Conservation (phyloP, 2,888 invertebrate species). For the Tuberolachnus salignus region DNA sequence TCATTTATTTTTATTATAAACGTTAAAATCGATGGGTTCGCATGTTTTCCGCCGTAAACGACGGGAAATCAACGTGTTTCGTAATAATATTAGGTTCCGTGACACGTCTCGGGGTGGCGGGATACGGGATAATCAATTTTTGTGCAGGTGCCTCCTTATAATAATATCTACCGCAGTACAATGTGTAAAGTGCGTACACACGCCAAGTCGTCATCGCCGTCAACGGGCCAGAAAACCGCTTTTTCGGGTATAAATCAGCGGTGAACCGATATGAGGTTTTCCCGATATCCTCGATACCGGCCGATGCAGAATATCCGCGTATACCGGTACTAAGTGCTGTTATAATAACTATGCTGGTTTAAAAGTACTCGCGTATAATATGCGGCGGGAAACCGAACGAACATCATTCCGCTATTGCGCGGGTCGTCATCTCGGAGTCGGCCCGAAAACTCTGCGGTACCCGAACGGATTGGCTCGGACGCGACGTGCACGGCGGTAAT, state of each 20-base stretch:
- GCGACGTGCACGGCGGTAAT: background rate
- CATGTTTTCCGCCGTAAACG: constrained; percentile 28
- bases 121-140: constrained; percentile 16
- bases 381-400: no score
- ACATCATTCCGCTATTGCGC: no score
- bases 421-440: background rate
- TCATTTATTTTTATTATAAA: constrained; percentile 38
- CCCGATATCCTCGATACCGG: no score
- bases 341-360: no score
- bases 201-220: background rate
- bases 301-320: no score
- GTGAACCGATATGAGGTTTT: no score
- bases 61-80: background rate
- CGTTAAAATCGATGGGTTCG: constrained; percentile 21
- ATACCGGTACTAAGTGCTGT: no score
- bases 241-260: background rate
- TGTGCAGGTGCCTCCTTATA: background rate
- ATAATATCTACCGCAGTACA: no score
- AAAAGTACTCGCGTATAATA: no score
- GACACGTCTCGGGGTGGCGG: background rate
- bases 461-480: background rate
- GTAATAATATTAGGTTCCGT: background rate
- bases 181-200: background rate
- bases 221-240: background rate
- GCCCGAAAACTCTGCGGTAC: background rate